Conservation (phyloP, 2,113 vertebrate genomes). For the Triplophysa tibetana region DNA sequence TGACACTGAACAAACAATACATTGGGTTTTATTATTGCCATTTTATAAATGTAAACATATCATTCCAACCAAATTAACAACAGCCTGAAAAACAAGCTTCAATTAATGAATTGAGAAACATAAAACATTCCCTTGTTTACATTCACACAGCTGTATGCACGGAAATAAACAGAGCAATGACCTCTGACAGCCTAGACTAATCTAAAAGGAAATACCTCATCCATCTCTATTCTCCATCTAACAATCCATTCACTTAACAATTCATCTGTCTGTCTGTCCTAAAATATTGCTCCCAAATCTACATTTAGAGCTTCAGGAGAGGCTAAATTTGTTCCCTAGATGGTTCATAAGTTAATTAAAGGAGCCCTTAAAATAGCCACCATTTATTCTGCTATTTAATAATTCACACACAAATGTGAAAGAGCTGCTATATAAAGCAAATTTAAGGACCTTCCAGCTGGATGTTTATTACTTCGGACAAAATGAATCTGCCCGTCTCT, state of each 20-base stretch:
- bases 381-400: conserved; percentile 31
- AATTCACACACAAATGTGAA: conserved; percentile 27
- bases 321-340: background rate
- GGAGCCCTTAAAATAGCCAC: conserved; percentile 12
- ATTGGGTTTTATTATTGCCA: background rate
- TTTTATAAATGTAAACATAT: conserved; percentile 1
- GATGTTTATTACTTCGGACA: conserved; percentile 35
- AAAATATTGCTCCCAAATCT: conserved; percentile 11
- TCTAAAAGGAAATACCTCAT: background rate
- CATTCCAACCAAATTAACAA: background rate
- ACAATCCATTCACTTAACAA: too few relatives aligned
- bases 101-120: conserved; percentile 7
- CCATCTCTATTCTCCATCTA: background rate
- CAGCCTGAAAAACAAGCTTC: background rate
- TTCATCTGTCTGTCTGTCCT: background rate
- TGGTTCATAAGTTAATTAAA: conserved; percentile 34
- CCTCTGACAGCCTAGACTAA: background rate
- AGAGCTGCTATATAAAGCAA: conserved; percentile 21
- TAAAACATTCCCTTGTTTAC: background rate
- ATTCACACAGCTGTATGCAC: background rate
- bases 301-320: background rate
- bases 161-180: background rate
- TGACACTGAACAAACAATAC: background rate
- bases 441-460: conserved; percentile 3
- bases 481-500: conserved; percentile 29